Conservation (phyloP, 2,888 invertebrate genomes). For the Chromoteleia sp. region DNA sequence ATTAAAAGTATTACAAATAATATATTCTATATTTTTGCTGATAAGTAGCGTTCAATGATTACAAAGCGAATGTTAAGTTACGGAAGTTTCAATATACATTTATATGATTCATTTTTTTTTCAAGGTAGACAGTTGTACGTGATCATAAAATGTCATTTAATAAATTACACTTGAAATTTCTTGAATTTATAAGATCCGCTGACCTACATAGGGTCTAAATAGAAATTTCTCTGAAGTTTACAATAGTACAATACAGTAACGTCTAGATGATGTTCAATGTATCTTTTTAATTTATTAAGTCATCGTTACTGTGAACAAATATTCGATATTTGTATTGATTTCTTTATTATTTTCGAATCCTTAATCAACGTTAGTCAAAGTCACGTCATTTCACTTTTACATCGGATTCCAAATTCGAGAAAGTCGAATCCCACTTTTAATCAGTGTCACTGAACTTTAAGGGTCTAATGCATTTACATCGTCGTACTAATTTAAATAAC, state of each 20-base stretch:
- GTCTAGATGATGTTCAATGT: neutral
- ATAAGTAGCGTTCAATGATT: no score
- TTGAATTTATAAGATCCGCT: neutral
- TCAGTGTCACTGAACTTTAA: constrained; percentile 22
- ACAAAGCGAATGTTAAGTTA: no score
- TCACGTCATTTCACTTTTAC: constrained; percentile 36
- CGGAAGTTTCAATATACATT: no score
- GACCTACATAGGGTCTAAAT: constrained; percentile 8
- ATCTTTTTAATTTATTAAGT: neutral
- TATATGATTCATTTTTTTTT: neutral
- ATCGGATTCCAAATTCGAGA: constrained; percentile 15
- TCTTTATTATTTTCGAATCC: neutral
- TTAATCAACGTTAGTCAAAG: neutral
- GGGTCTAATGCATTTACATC: constrained; percentile 8
- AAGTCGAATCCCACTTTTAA: constrained; percentile 14
- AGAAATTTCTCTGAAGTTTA: constrained; percentile 14
- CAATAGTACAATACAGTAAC: neutral
- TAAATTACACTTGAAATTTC: neutral
- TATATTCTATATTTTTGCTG: no score
- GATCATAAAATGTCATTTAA: neutral
- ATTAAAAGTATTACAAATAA: no score
- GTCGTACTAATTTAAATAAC: constrained; percentile 14
- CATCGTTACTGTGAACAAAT: neutral
- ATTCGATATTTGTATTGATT: constrained; percentile 1
- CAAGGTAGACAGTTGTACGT: no score